These are phyloP conservation scores for Marmota flaviventris DNA, from an alignment of 2,113 vertebrate genomes.

Conservation along the genomic window DNA sequence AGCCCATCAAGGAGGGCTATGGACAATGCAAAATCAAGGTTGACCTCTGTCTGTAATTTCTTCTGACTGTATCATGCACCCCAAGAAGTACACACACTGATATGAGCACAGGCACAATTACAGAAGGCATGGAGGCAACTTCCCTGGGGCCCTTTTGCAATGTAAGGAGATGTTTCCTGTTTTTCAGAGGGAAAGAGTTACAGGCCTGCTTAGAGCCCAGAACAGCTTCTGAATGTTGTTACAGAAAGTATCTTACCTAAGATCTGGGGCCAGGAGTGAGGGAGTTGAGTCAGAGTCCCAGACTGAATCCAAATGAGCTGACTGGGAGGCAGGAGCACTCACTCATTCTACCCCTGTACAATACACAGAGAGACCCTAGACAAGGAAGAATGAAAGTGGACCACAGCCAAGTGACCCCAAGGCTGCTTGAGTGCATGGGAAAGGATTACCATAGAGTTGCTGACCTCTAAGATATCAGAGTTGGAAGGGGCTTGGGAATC, in stretches of 20 bases:
- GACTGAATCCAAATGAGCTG: background rate
- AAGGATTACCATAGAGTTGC: slow-evolving; percentile 30
- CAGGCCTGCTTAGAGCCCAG: background rate
- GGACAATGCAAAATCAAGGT: slow-evolving; percentile 59
- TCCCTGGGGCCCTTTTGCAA: background rate
- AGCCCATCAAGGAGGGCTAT: background rate
- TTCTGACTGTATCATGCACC: background rate
- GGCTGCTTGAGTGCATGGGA: background rate
- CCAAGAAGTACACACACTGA: background rate
- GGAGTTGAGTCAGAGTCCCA: slow-evolving; percentile 4
- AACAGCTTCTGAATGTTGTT: background rate
- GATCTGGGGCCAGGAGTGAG: background rate
- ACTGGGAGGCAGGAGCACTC: background rate
- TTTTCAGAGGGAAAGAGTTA: slow-evolving; percentile 60
- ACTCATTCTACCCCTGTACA: background rate
- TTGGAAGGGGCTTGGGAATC: slow-evolving; percentile 30
- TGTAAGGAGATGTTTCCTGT: background rate
- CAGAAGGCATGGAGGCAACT: background rate
- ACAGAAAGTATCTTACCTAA: background rate
- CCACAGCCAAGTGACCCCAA: background rate
- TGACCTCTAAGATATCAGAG: slow-evolving; percentile 35
- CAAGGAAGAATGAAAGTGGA: background rate
- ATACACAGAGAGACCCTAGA: background rate
- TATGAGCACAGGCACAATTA: background rate
- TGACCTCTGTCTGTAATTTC: slow-evolving; percentile 2